phyloP scores from a whole-genome alignment of 2,113 vertebrate species.

The Ptyas mucosa region DNA sequence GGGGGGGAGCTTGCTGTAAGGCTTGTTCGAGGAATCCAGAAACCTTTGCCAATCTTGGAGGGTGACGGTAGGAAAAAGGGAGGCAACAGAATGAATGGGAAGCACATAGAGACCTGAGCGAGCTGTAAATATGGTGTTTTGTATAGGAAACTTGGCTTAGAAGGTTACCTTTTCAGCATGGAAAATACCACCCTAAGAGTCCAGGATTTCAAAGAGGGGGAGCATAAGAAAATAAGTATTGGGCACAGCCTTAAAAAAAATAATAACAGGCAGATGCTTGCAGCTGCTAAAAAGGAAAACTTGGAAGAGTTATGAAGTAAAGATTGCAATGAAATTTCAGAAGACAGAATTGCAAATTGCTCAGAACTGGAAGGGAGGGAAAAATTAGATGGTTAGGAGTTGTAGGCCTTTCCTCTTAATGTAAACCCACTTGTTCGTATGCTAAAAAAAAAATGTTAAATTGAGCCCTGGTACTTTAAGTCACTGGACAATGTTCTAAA shows the following conservation, averaged over 20 bases:
- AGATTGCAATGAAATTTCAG: not conserved
- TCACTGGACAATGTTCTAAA: not conserved
- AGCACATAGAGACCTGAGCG: not conserved
- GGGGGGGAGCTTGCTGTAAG: not conserved
- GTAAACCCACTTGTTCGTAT: not conserved
- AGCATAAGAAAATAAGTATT: fast-evolving
- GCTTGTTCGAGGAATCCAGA: not conserved
- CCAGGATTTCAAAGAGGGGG: fast-evolving
- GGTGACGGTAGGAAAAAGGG: not conserved
- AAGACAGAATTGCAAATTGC: not conserved
- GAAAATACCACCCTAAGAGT: not conserved
- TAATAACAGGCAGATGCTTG: fast-evolving
- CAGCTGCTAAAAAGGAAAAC: not conserved
- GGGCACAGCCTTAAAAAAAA: not conserved
- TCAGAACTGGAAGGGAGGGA: not conserved
- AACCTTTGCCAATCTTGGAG: not conserved
- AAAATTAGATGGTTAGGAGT: not conserved
- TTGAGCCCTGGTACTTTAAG: not conserved
- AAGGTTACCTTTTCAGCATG: fast-evolving
- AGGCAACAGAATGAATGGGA: conserved; percentile 15
- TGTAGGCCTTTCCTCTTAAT: not conserved
- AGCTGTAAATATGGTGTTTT: conserved; percentile 26
- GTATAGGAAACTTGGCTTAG: not conserved
- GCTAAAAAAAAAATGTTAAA: fast-evolving
- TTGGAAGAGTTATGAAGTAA: not conserved